A percentile compares a stretch with the other conserved stretches of the same genome.
These are phyloP conservation scores for Neolamprologus longior DNA, from an alignment of 2,113 vertebrate genomes.

Conservation along the genomic window DNA sequence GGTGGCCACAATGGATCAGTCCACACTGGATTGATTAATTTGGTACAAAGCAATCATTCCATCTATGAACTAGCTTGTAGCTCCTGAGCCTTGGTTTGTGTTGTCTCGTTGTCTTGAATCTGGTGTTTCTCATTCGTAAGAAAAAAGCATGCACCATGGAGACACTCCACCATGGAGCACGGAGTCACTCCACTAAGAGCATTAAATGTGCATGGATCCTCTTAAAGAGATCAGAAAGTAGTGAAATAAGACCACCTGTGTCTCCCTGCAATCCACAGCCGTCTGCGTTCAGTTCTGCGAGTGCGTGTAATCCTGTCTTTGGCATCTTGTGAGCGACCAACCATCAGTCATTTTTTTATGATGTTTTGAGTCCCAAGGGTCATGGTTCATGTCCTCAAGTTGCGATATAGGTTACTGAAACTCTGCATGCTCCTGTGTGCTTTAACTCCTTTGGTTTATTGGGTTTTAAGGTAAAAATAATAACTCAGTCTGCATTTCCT, in stretches of 20 bases:
- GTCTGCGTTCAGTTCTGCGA: background rate
- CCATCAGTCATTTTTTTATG: background rate
- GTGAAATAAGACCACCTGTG: background rate
- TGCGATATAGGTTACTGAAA: background rate
- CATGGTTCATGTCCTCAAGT: background rate
- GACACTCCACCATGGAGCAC: background rate
- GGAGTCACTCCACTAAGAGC: background rate
- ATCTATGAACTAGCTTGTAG: background rate
- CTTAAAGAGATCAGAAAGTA: background rate
- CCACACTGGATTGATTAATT: background rate
- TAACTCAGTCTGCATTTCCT: background rate
- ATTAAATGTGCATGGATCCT: background rate
- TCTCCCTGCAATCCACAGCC: background rate
- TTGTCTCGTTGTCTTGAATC: background rate
- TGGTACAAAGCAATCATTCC: background rate
- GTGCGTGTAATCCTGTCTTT: fast-evolving
- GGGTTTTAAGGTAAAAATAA: fast-evolving
- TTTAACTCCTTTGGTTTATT: background rate
- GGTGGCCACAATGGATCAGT: background rate
- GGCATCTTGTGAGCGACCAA: background rate
- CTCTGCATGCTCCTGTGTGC: background rate
- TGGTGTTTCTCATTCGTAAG: background rate
- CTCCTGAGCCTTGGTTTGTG: background rate
- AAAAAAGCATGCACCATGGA: background rate
- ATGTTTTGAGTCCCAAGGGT: background rate